Percentiles rank a stretch among this genome's conserved stretches.
These are phyloP conservation scores for Desmodus rotundus DNA, from an alignment of 2,113 vertebrate species.

Conservation along the genomic window DNA sequence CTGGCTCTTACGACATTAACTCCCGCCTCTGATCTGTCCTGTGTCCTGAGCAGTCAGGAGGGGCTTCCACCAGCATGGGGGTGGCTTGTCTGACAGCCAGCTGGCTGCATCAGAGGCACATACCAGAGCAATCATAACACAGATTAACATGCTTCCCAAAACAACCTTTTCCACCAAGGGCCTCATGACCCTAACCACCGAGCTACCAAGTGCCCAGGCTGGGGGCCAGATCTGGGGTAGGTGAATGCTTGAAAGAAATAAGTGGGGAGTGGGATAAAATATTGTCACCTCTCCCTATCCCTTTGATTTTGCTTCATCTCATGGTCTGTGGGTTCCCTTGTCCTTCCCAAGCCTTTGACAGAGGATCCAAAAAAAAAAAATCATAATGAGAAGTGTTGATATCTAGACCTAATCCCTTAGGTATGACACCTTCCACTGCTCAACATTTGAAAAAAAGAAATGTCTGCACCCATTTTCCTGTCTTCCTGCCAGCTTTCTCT, in stretches of 20 bases:
- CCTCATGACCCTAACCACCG: background rate
- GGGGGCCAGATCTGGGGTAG: background rate
- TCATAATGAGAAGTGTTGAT: background rate
- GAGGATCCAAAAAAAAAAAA: background rate
- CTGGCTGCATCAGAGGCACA: background rate
- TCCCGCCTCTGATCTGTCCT: too few relatives aligned
- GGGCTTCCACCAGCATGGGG: background rate
- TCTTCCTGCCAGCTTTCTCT: constrained; percentile 39
- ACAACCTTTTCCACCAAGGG: too few relatives aligned
- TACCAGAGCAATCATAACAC: background rate
- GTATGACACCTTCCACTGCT: background rate
- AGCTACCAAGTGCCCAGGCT: background rate
- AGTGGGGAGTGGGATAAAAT: background rate
- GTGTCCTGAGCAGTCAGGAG: background rate
- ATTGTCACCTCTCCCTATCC: background rate
- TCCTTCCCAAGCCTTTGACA: background rate
- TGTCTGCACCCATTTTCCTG: background rate
- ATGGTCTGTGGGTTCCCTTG: background rate
- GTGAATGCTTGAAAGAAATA: background rate
- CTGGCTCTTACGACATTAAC: background rate
- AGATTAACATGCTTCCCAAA: background rate
- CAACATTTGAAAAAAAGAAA: background rate
- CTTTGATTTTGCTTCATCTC: background rate
- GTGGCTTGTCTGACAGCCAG: too few relatives aligned
- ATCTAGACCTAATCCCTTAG: background rate